Percentiles rank a stretch among this genome's conserved stretches.
These are phyloP conservation scores for Octopus bimaculoides DNA, from an alignment of 1,140 invertebrate species.

Conservation along the genomic window DNA sequence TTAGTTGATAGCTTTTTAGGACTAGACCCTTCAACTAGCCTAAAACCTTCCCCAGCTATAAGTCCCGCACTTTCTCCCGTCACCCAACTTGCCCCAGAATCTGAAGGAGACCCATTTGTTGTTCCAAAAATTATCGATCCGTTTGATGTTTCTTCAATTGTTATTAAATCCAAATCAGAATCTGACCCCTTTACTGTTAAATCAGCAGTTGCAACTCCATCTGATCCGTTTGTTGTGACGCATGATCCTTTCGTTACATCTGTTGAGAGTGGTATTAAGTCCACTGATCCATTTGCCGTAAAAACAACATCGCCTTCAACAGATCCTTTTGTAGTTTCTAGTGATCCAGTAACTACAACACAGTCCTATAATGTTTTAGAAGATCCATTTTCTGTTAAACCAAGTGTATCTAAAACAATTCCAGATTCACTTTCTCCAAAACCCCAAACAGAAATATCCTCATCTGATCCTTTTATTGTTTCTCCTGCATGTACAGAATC, in stretches of 20 bases:
- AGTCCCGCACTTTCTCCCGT: background rate
- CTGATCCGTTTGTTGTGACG: background rate
- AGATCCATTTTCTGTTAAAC: background rate
- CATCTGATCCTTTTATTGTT: background rate
- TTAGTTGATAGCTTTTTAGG: constrained; percentile 7
- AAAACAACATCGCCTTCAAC: background rate
- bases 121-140: background rate
- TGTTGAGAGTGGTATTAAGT: background rate
- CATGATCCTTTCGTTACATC: too few species aligned
- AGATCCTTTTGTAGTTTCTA: background rate
- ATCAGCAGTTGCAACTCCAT: background rate
- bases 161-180: background rate
- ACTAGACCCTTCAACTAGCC: background rate
- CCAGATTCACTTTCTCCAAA: background rate
- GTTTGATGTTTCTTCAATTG: background rate
- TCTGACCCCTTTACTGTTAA: background rate
- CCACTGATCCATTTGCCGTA: background rate
- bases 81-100: background rate
- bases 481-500: background rate
- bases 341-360: background rate
- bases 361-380: background rate
- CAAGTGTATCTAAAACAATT: background rate
- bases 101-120: background rate
- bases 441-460: background rate
- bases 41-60: background rate